Conservation (phyloP, 2,888 invertebrate genomes). For the Euzophera pinguis region DNA sequence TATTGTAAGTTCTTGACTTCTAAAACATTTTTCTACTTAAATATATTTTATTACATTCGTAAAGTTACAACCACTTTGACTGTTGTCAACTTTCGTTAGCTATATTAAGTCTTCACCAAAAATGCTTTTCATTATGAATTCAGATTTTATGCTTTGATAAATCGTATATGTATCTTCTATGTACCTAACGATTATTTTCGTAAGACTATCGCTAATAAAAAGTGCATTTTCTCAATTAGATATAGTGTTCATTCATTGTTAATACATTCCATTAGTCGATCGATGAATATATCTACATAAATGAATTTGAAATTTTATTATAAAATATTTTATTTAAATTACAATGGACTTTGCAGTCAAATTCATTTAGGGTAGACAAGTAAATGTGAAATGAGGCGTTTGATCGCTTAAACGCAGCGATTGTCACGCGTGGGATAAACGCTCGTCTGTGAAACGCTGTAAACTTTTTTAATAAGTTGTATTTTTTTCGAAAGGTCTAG, state of each 20-base stretch:
- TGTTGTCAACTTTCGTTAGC: no score
- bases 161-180: no score
- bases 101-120: no score
- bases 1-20: no score
- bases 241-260: conserved; percentile 2
- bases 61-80: no score
- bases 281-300: background rate
- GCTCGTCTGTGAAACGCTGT: conserved; percentile 52
- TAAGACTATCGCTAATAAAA: background rate
- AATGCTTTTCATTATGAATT: no score
- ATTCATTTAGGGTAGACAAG: background rate
- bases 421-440: conserved; percentile 34
- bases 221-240: conserved; percentile 7
- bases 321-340: background rate
- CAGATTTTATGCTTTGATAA: no score
- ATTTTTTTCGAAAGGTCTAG: no score
- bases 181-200: no score
- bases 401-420: conserved; percentile 23
- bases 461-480: no score
- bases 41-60: background rate
- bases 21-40: no score
- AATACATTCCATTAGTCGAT: conserved; percentile 15
- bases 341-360: background rate
- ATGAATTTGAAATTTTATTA: background rate
- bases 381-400: conserved; percentile 22